Conservation (phyloP, 2,113 vertebrate genomes). For the Alaudala cheleensis region DNA sequence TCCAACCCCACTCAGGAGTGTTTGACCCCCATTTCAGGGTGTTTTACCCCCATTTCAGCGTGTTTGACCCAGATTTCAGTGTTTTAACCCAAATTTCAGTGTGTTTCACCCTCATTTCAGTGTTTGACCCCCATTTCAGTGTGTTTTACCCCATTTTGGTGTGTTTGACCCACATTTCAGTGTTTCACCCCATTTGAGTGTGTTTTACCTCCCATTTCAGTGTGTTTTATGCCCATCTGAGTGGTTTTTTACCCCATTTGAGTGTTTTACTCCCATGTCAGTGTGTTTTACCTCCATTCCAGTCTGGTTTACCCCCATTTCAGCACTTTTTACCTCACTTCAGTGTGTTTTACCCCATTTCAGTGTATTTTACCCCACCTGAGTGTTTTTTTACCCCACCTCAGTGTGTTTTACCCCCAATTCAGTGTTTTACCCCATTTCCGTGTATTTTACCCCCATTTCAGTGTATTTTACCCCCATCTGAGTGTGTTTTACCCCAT, state of each 20-base stretch:
- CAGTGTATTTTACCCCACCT: neutral
- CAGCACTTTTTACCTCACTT: no score
- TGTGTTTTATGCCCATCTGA: fast-evolving
- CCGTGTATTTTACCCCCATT: fast-evolving
- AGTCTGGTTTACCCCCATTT: neutral
- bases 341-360: neutral
- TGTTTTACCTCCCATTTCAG: neutral
- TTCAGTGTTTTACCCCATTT: neutral
- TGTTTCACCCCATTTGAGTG: neutral
- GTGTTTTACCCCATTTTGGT: neutral
- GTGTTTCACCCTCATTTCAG: no score
- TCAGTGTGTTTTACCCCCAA: fast-evolving
- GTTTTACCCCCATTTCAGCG: neutral
- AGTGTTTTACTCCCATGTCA: neutral
- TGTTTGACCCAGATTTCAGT: no score
- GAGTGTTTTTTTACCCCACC: no score
- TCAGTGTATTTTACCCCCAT: fast-evolving
- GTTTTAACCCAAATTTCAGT: no score
- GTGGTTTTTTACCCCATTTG: fast-evolving
- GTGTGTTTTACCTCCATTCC: no score
- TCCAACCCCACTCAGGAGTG: neutral
- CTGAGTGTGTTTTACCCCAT: fast-evolving
- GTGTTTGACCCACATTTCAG: no score
- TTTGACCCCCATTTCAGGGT: no score
- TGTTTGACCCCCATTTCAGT: no score